Evolutionary conservation across 1,140 invertebrate species (phyloP).

Genomic region (Dreissena polymorpha): DNA sequence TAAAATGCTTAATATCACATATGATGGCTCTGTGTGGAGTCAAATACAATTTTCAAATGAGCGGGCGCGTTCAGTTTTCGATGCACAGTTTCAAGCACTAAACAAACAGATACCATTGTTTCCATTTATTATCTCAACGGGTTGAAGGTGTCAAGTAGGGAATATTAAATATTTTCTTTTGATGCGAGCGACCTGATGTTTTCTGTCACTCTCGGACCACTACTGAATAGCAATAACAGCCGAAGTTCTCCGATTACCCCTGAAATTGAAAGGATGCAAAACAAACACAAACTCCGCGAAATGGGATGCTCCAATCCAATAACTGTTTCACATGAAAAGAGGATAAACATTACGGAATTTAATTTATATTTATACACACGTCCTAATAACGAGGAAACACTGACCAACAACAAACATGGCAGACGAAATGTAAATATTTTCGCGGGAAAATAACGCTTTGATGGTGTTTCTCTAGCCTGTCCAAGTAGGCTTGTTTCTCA

Average conservation of each 20-base stretch:
- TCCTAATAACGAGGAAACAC: slow-evolving; percentile 53
- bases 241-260: not conserved
- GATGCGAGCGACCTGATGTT: not conserved
- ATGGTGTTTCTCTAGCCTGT: slow-evolving; percentile 49
- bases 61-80: too few species aligned
- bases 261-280: slow-evolving; percentile 25
- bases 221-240: slow-evolving; percentile 1
- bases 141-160: not conserved
- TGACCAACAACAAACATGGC: slow-evolving; percentile 52
- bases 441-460: slow-evolving; percentile 37
- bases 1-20: too few species aligned
- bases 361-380: slow-evolving; percentile 59
- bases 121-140: too few species aligned
- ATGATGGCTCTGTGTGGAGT: too few species aligned
- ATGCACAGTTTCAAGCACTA: too few species aligned
- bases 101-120: too few species aligned
- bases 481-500: slow-evolving; percentile 29
- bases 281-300: slow-evolving; percentile 33
- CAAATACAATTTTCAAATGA: too few species aligned
- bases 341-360: slow-evolving; percentile 54
- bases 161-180: slow-evolving; percentile 22
- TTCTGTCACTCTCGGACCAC: not conserved
- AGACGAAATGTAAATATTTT: slow-evolving; percentile 55
- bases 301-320: slow-evolving; percentile 51
- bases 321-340: slow-evolving; percentile 55